Evolutionary conservation across 2,888 invertebrate genomes (phyloP), one percentile per base, ranked within the genome.

Genomic region (Sarcophaga carnaria): DNA sequence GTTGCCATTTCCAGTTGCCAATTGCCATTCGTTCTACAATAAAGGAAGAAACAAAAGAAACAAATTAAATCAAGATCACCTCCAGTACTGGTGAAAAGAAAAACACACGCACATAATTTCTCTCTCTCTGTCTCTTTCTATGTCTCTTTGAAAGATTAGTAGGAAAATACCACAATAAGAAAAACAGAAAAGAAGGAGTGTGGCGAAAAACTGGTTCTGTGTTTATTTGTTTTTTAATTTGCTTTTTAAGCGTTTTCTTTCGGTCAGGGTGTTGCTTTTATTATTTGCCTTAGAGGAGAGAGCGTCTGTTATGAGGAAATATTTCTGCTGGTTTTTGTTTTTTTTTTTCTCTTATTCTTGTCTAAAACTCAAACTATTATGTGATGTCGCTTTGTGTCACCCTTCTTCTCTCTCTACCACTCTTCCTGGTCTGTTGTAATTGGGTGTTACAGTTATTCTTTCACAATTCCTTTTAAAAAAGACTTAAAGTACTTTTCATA

Each of bases 241-340:
- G 49, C 37, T 37, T 49, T 49, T 49, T 17, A 54, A 54, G 14
- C 54, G 54, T 4, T 54, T 12, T 54, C 5, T 54, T 14, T 54
- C 54, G 54, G 54, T 54, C 54, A 54, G 54, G 54, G 54, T 78
- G 47, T 54, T 67, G 59, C 45, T 54, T 64, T 64, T 1, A 17
- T 59, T 59, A n/a, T n/a, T 59, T 59, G 37, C 22, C 20, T n/a
- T 11, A 62, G 62, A 20, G 17, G 22, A 62, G 62, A 62, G 62
- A 11, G 22, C 70, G 77, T 77, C 70, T 66, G 77, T 77, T 77
- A 54, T 76, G 60, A 64, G 54, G 70, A 76, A 71, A 70, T 64
- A 66, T 83, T 83, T 77, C 77, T 71, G 5, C 14, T 72, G 66
- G 47, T 82, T 6, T 77, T 77, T 66, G 62, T 63, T 75, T 37